Conservation (phyloP, 1,140 invertebrate genomes). For the Drepana arcuata region DNA sequence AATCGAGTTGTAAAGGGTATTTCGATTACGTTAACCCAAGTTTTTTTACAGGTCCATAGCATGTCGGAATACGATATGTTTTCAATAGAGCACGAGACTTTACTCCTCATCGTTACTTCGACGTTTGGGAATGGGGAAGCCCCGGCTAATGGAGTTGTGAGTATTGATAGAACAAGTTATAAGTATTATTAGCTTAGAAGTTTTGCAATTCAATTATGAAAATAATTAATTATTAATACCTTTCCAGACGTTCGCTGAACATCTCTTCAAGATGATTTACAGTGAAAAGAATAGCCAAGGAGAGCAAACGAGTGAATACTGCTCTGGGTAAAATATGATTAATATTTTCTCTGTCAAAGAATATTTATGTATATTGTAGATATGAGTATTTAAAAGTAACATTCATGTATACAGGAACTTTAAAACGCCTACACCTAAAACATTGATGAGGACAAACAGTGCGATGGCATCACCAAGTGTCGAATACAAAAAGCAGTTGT, state of each 20-base stretch:
- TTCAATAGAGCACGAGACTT: slow-evolving; percentile 93
- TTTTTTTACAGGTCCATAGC: slow-evolving; percentile 79
- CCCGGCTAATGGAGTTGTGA: slow-evolving; percentile 93
- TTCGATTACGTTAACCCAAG: too few species aligned
- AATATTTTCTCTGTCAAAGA: background rate
- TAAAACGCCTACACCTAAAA: slow-evolving; percentile 84
- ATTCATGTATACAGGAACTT: slow-evolving; percentile 32
- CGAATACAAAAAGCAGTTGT: slow-evolving; percentile 70
- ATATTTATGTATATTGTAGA: too few species aligned
- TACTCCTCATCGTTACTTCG: slow-evolving; percentile 93
- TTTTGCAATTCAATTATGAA: background rate
- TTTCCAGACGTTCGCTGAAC: slow-evolving; percentile 52
- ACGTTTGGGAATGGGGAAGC: slow-evolving; percentile 98
- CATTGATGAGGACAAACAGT: slow-evolving; percentile 91
- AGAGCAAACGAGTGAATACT: slow-evolving; percentile 29
- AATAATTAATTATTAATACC: background rate
- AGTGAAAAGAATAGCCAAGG: slow-evolving; percentile 38
- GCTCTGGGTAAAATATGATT: slow-evolving; percentile 27
- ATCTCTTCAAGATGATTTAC: slow-evolving; percentile 54
- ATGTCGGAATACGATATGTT: slow-evolving; percentile 96
- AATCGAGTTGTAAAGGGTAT: too few species aligned
- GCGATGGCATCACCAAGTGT: slow-evolving; percentile 78
- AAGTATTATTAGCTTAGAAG: slow-evolving; percentile 1
- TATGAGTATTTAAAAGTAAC: too few species aligned
- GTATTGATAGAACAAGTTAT: slow-evolving; percentile 6